Evolutionary conservation across 1,140 invertebrate species (phyloP), one percentile per base, ranked within the genome.

Genomic region (Penaeus chinensis): DNA sequence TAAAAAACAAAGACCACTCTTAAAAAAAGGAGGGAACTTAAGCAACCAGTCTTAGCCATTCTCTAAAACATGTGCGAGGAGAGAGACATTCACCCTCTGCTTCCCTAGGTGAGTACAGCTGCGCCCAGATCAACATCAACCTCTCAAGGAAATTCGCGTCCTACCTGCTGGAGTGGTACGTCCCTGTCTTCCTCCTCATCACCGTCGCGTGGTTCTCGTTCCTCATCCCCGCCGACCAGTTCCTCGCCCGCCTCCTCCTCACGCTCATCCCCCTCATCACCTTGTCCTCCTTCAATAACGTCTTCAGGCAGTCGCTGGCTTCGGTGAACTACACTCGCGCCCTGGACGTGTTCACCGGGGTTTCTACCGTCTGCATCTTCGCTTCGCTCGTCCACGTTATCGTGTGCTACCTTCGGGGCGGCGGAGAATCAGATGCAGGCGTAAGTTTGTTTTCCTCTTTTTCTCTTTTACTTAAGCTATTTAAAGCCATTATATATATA

Each of bases 111-210:
- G 87, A 83, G 61, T 90, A 90, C 80, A 84, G 81, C 37, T 88
- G 89, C 63, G 32, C 82, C 20, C 24, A 89, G 60, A 84, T 90
- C 22, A 77, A 24, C 62, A 62, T 90, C 27, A 82, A 71, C 19
- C 54, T 90, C 7, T 63, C 69, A 11, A 54, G 89, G 19, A 47
- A 37, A 24, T 85, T 90, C 27, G 81, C 65, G 20, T 69, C 65
- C 10, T 90, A 90, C 89, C 74, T 90, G 47, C 47, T 83, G 13
- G 89, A 90, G 47, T 89, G 79, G 84, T 90, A 90, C 79, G 10
- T 90, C n/a, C 89, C 89, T 19, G 81, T 62, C 74, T 83, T 90
- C 60, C 86, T 88, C 82, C 81, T 90, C 1, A 83, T 90, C 20
- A 69, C 85, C 1, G 82, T 90, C 22, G 71, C 89, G 2, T 88